Conservation (phyloP, 2,797 vertebrate genomes). For the Pampus argenteus region DNA sequence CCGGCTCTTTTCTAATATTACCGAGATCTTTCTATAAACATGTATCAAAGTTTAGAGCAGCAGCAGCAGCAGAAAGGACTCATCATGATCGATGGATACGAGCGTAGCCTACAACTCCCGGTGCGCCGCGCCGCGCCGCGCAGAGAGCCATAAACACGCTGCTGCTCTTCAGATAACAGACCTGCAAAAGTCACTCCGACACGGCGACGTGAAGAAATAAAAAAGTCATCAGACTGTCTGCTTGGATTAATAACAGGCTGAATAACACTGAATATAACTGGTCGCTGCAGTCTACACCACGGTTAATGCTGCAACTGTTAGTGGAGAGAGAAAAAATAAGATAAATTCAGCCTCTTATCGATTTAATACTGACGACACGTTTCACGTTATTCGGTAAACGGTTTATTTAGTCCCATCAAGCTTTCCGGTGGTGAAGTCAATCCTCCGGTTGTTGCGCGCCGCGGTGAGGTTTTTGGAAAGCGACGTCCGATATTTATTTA, state of each 20-base stretch:
- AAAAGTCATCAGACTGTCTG: background rate
- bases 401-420: conserved; percentile 28
- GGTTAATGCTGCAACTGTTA: background rate
- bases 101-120: conserved; percentile 65
- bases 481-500: conserved; percentile 30
- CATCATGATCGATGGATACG: conserved; percentile 68
- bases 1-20: background rate
- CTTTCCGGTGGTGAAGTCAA: conserved; percentile 27
- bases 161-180: conserved; percentile 43
- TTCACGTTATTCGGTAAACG: background rate
- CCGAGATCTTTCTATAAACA: conserved; percentile 37
- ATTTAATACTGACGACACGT: conserved; percentile 35
- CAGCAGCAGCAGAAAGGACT: conserved; percentile 50
- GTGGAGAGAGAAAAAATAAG: background rate
- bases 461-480: conserved; percentile 30
- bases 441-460: conserved; percentile 36
- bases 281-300: conserved; percentile 5
- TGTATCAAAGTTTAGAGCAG: conserved; percentile 67
- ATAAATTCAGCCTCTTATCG: background rate
- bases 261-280: background rate
- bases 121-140: conserved; percentile 56
- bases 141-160: conserved; percentile 81
- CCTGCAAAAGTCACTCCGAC: conserved; percentile 54
- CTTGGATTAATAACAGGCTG: background rate
- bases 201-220: conserved; percentile 2